Conservation (phyloP, 2,888 invertebrate genomes). For the Axea sp. region DNA sequence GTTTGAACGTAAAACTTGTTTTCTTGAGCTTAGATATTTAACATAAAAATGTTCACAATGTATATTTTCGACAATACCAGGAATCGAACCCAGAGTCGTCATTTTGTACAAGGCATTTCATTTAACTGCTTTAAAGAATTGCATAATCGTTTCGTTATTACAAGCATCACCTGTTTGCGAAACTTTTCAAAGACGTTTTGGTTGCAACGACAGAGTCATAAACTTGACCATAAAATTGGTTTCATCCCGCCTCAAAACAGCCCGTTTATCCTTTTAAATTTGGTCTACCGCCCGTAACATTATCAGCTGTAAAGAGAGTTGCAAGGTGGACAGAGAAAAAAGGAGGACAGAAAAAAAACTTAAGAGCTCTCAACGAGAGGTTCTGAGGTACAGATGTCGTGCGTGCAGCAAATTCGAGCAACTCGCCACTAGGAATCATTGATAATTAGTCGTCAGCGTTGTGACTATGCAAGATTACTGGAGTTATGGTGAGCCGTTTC, state of each 20-base stretch:
- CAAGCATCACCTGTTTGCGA: constrained; percentile 35
- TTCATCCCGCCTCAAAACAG: constrained; percentile 36
- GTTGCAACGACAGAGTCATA: constrained; percentile 10
- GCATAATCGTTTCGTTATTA: no score
- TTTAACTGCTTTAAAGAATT: no score
- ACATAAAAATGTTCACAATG: no score
- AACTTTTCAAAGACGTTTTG: constrained; percentile 18
- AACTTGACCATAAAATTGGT: constrained; percentile 40
- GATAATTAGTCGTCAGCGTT: constrained; percentile 66
- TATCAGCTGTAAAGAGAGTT: constrained; percentile 13
- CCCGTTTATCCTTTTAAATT: constrained; percentile 39
- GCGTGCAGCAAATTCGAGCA: constrained; percentile 67
- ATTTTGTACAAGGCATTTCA: no score
- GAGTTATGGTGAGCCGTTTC: constrained; percentile 55
- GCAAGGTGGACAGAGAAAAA: background rate
- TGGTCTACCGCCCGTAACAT: constrained; percentile 27
- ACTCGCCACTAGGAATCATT: constrained; percentile 65
- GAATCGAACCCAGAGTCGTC: no score
- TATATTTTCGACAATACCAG: no score
- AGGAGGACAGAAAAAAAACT: constrained; percentile 3
- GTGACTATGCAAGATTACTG: constrained; percentile 51
- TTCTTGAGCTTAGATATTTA: no score
- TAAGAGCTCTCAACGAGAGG: background rate
- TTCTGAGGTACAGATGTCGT: constrained; percentile 43
- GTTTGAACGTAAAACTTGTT: no score